Evolutionary conservation across 2,888 invertebrate genomes (phyloP).

Genomic region (Ceratothoa steindachneri): DNA sequence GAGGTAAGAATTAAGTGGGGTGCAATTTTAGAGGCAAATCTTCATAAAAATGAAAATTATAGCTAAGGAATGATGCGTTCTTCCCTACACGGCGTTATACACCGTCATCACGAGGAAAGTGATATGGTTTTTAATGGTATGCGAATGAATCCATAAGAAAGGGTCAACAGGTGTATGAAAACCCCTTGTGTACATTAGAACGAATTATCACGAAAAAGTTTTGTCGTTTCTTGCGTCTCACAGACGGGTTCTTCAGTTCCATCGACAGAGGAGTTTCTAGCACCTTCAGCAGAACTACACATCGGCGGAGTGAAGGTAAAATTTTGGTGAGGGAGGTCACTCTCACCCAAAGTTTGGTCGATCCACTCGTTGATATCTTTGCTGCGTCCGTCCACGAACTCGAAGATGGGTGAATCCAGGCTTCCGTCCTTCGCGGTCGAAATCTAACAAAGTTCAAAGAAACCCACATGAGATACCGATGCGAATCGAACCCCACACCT

Average conservation of each 20-base stretch:
- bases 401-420: background rate
- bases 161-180: background rate
- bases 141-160: background rate
- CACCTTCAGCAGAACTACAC: background rate
- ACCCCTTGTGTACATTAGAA: too few species aligned
- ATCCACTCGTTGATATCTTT: background rate
- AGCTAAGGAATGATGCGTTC: background rate
- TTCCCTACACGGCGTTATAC: background rate
- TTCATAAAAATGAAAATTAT: too few species aligned
- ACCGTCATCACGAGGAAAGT: background rate
- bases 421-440: background rate
- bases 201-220: too few species aligned
- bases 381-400: slow-evolving; percentile 3
- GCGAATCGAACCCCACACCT: too few species aligned
- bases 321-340: too few species aligned
- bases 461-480: too few species aligned
- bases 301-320: background rate
- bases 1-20: too few species aligned
- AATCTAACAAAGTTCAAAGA: background rate
- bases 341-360: background rate
- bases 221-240: too few species aligned
- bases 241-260: background rate
- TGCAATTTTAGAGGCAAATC: too few species aligned
- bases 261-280: too few species aligned
- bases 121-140: background rate